Conservation (phyloP, 2,113 vertebrate species). For the Protomyctophum bolini region DNA sequence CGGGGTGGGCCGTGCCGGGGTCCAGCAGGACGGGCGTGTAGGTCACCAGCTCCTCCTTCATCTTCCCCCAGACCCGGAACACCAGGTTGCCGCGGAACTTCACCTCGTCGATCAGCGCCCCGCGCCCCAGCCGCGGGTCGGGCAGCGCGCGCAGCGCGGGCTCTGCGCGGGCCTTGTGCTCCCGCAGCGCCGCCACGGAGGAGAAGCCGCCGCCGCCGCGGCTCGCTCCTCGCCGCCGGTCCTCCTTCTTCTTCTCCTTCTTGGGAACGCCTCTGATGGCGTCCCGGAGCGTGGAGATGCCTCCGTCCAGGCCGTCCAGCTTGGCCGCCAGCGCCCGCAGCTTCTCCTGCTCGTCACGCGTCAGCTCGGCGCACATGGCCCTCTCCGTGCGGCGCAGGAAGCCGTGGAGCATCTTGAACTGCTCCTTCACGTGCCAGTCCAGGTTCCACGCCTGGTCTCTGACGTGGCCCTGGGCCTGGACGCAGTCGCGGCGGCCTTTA, state of each 20-base stretch:
- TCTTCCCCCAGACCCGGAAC: constrained; percentile 25
- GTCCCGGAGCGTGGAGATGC: not conserved
- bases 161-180: constrained; percentile 17
- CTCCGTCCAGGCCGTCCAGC: not conserved
- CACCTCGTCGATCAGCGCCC: constrained; percentile 5
- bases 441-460: not conserved
- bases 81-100: constrained; percentile 26
- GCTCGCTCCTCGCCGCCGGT: not conserved
- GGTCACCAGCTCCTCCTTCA: not conserved
- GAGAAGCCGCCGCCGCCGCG: too few relatives aligned
- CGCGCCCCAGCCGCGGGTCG: not conserved
- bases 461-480: too few relatives aligned
- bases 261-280: not conserved
- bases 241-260: too few relatives aligned
- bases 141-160: not conserved
- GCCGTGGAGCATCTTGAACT: constrained; percentile 20
- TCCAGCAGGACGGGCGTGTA: constrained; percentile 7
- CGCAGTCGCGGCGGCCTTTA: too few relatives aligned
- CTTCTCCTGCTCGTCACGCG: not conserved
- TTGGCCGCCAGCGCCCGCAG: constrained; percentile 1
- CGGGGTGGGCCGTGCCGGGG: not conserved
- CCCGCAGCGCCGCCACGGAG: not conserved
- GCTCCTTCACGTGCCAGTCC: not conserved
- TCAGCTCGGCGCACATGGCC: constrained; percentile 8
- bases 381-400: constrained; percentile 16